Evolutionary conservation across 2,888 invertebrate species (phyloP).

Genomic region (Saturnia pavonia): DNA sequence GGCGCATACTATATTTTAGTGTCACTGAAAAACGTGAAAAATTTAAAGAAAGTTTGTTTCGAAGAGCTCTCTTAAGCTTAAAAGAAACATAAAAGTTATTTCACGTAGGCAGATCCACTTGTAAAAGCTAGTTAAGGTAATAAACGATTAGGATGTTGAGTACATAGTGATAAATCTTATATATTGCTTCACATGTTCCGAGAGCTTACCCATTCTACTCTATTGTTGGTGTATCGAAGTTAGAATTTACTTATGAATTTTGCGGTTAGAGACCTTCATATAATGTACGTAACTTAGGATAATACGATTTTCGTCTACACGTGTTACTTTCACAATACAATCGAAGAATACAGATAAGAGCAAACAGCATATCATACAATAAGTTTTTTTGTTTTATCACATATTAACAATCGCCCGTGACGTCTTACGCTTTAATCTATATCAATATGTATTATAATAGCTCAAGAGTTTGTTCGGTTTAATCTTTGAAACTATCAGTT

Average conservation of each 20-base stretch:
- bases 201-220: not conserved
- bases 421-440: no score
- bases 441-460: no score
- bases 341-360: not conserved
- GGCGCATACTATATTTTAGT: no score
- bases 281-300: slow-evolving; percentile 4
- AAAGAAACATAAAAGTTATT: not conserved
- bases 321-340: not conserved
- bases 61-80: no score
- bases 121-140: not conserved
- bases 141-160: not conserved
- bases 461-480: no score
- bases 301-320: slow-evolving; percentile 8
- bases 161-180: not conserved
- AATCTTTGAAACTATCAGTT: no score
- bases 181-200: not conserved
- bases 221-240: slow-evolving; percentile 10
- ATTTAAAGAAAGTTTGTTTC: no score
- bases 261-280: not conserved
- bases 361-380: not conserved
- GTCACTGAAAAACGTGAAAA: no score
- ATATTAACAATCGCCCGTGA: no score
- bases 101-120: not conserved
- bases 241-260: slow-evolving; percentile 9
- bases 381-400: not conserved